Conservation (phyloP, 2,113 vertebrate species). For the Stictonetta naevosa region DNA sequence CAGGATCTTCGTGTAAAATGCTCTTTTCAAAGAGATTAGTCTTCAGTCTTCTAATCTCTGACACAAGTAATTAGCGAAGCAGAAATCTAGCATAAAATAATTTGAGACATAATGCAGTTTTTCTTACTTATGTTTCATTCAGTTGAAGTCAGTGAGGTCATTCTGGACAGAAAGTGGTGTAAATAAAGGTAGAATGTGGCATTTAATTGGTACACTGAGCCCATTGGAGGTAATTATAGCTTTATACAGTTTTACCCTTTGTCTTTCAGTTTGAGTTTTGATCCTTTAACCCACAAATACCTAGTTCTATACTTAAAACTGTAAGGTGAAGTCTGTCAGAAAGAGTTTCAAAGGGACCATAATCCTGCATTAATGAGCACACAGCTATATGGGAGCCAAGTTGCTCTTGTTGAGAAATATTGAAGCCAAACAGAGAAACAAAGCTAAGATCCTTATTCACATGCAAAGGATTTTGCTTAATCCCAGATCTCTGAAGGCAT, state of each 20-base stretch:
- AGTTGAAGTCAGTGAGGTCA: not conserved
- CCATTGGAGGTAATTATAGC: slow-evolving; percentile 42
- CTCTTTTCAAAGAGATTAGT: not conserved
- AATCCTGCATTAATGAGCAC: slow-evolving; percentile 68
- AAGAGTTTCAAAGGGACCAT: slow-evolving; percentile 63
- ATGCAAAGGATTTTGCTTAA: slow-evolving; percentile 58
- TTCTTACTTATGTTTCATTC: not conserved
- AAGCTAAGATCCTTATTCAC: slow-evolving; percentile 53
- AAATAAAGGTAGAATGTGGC: not conserved
- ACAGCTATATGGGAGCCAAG: slow-evolving; percentile 44
- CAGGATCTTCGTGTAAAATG: not conserved
- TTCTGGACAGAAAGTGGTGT: not conserved
- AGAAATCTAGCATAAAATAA: not conserved
- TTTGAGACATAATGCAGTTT: not conserved
- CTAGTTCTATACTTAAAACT: slow-evolving; percentile 16
- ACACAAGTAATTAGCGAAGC: not conserved
- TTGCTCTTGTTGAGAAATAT: slow-evolving; percentile 56
- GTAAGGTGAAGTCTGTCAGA: slow-evolving; percentile 50
- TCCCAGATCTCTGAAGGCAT: slow-evolving; percentile 59
- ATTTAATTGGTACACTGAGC: slow-evolving; percentile 21
- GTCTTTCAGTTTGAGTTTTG: slow-evolving; percentile 47
- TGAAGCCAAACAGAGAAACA: slow-evolving; percentile 61
- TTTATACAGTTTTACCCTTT: slow-evolving; percentile 23
- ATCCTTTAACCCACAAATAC: slow-evolving; percentile 46
- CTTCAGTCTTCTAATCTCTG: not conserved